Base-by-base conservation (phyloP, 1,140 invertebrate genomes). In the Danaus melanippus region DNA sequence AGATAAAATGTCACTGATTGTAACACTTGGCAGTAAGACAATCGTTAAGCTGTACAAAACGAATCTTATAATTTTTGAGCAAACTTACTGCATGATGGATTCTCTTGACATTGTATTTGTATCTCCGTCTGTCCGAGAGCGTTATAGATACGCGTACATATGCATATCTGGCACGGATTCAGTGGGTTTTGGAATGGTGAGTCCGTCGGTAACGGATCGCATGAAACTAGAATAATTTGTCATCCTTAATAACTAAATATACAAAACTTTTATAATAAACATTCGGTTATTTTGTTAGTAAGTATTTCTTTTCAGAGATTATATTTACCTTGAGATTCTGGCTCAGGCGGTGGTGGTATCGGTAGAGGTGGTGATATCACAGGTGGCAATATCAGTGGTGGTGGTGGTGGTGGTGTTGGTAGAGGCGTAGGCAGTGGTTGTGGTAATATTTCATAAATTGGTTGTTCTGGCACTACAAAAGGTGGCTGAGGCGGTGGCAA, bases 141-240 rank as follows among this genome's bases (percentile, higher is more conserved):
- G 44, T 72, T 62, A 41, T 65, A 44, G 4, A 62, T 51, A 12
- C 64, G 60, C 46, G 47, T 50, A 56, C 77, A 80, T 17, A 76
- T 63, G 65, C 79, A 82, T 42, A 77, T 64, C 51, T 82, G 79
- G 66, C 79, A 82, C n/a, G 74, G 77, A 49, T 82, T 75, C 55
- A 79, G 39, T 15, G 77, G 79, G 53, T 79, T 82, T 44, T 78
- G 55, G 62, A 77, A 82, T 8, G 69, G 69, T 10, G 67, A 64
- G 40, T 75, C 67, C 39, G 50, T 67, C 10, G 79, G 79, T 46
- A 82, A 54, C n/a, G 79, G 79, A 21, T 52, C 59, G 54, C 76
- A 79, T n/a, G 68, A 66, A 17, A 71, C 74, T 79, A 62, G 42
- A 56, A 55, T 1, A 47, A 50, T 50, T 41, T 42, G 8, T 45